These are phyloP conservation scores for Dreissena rostriformis DNA, from an alignment of 1,140 invertebrate genomes.

Conservation along the genomic window DNA sequence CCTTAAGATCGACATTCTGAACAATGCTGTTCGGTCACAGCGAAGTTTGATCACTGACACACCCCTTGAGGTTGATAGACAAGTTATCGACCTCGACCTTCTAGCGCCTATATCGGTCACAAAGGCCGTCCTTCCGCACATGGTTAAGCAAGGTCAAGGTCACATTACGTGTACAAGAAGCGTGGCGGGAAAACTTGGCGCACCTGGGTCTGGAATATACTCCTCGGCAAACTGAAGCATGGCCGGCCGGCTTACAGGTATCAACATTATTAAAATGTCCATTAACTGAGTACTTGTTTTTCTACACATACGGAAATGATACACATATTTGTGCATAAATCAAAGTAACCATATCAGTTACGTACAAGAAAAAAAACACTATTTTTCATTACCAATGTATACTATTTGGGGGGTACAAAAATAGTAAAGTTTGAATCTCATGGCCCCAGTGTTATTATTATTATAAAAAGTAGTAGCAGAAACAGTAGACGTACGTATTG, in stretches of 20 bases:
- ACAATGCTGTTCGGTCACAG: slow-evolving; percentile 86
- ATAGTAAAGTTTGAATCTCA: too few species aligned
- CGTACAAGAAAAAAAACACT: too few species aligned
- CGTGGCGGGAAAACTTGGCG: slow-evolving; percentile 85
- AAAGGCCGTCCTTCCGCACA: slow-evolving; percentile 78
- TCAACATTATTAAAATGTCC: slow-evolving; percentile 64
- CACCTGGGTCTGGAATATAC: slow-evolving; percentile 90
- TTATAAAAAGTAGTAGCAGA: too few species aligned
- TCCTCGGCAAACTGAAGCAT: slow-evolving; percentile 90
- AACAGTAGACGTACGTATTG: too few species aligned
- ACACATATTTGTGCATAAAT: neutral
- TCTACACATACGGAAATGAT: neutral
- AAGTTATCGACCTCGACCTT: slow-evolving; percentile 92
- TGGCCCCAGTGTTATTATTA: too few species aligned
- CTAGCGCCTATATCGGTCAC: slow-evolving; percentile 88
- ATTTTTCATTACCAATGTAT: too few species aligned
- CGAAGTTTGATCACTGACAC: slow-evolving; percentile 89
- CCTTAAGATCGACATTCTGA: slow-evolving; percentile 80
- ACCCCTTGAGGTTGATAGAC: slow-evolving; percentile 88
- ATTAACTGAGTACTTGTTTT: neutral
- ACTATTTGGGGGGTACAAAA: too few species aligned
- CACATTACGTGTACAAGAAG: slow-evolving; percentile 81
- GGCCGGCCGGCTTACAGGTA: slow-evolving; percentile 92
- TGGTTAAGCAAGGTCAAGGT: slow-evolving; percentile 76
- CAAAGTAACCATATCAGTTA: too few species aligned